Conservation (phyloP, 2,797 vertebrate genomes). For the Protonibea diacanthus region DNA sequence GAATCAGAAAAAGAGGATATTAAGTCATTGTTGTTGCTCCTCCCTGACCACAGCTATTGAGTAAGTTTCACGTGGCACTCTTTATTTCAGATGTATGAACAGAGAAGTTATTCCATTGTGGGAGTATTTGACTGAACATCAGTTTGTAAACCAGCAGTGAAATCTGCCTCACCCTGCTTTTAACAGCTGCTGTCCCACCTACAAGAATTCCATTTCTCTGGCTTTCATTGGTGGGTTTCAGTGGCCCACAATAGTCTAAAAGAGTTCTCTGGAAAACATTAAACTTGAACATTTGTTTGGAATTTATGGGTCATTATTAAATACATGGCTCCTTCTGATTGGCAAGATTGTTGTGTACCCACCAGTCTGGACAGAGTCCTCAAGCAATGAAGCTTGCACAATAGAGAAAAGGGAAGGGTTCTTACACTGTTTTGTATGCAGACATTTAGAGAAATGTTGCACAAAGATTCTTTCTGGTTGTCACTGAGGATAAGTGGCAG, state of each 20-base stretch:
- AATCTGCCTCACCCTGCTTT: constrained; percentile 44
- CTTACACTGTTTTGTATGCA: neutral
- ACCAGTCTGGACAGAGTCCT: neutral
- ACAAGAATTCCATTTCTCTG: constrained; percentile 47
- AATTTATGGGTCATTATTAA: constrained; percentile 17
- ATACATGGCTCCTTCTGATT: neutral
- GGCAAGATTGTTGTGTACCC: neutral
- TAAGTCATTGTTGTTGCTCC: constrained; percentile 29
- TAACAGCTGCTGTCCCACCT: constrained; percentile 27
- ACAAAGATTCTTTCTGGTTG: neutral
- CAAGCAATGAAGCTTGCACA: neutral
- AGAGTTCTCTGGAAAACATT: constrained; percentile 13
- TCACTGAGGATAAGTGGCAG: neutral
- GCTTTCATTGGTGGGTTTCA: constrained; percentile 2
- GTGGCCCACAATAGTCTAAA: neutral
- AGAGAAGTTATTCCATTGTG: constrained; percentile 36
- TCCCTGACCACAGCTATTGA: constrained; percentile 39
- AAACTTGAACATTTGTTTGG: constrained; percentile 12
- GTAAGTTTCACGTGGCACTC: constrained; percentile 25
- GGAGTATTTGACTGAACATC: constrained; percentile 41
- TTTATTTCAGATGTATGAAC: constrained; percentile 33
- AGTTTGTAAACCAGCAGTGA: constrained; percentile 43
- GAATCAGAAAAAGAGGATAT: constrained; percentile 28
- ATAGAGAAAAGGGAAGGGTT: neutral
- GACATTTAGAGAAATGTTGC: neutral